phyloP scores from a whole-genome alignment of 2,797 vertebrate species.

The Enteromius paludinosus region DNA sequence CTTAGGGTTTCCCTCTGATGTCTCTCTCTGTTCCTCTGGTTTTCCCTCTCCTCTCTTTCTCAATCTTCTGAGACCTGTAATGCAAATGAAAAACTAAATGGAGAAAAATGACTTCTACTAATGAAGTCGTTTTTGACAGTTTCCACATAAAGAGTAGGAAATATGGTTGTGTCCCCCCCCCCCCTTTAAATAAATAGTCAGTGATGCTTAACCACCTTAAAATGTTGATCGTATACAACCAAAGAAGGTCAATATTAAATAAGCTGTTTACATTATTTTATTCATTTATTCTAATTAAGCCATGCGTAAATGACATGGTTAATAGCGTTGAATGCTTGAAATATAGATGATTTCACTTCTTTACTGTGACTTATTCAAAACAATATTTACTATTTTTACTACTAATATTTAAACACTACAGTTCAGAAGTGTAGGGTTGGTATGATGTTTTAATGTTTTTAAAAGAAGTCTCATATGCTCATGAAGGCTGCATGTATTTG shows the following conservation, averaged over 20 bases:
- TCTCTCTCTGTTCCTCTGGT: conserved; percentile 26
- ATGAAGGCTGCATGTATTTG: not conserved
- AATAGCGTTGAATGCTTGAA: not conserved
- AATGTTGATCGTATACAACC: not conserved
- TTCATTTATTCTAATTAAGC: not conserved
- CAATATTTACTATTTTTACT: not conserved
- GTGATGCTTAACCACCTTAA: not conserved
- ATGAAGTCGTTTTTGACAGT: not conserved
- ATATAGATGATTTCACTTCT: not conserved
- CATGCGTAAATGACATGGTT: not conserved
- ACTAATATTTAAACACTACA: no score
- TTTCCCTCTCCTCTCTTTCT: not conserved
- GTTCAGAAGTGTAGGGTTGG: not conserved
- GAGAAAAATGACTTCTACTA: not conserved
- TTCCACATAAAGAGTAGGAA: not conserved
- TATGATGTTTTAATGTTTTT: not conserved
- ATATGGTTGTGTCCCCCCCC: not conserved
- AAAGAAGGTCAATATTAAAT: not conserved
- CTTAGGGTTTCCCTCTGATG: conserved; percentile 49
- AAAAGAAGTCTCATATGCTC: not conserved
- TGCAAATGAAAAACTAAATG: not conserved
- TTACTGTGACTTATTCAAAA: not conserved
- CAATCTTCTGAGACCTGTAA: not conserved
- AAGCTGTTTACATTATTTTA: not conserved
- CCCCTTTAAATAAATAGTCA: not conserved